A percentile compares a stretch with the other conserved stretches of the same genome.
Evolutionary conservation across 2,888 invertebrate species (phyloP).

Genomic region (Tenthredo scrophulariae): DNA sequence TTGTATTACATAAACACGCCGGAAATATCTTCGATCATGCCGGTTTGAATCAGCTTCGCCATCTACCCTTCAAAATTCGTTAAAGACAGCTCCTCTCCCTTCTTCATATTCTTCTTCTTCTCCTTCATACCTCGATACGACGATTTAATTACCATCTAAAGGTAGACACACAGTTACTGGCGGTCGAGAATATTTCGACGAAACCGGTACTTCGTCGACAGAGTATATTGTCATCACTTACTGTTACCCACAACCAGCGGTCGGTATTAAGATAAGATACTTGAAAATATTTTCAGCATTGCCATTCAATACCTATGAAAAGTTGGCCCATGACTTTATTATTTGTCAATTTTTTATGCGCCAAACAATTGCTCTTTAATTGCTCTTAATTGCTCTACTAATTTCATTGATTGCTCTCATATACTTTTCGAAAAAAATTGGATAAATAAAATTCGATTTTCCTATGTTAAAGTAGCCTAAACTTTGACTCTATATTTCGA

Average conservation of each 20-base stretch:
- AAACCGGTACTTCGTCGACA: neutral
- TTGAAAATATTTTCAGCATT: neutral
- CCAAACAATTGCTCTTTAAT: too few relatives aligned
- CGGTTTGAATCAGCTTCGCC: slow-evolving; percentile 33
- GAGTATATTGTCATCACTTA: neutral
- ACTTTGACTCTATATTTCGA: too few relatives aligned
- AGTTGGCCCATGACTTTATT: too few relatives aligned
- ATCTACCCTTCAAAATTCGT: neutral
- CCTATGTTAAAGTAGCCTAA: too few relatives aligned
- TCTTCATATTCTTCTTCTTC: neutral
- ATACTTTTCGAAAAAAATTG: too few relatives aligned
- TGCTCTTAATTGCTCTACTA: too few relatives aligned
- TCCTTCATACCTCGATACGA: neutral
- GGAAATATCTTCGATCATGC: slow-evolving; percentile 1
- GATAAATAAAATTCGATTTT: too few relatives aligned
- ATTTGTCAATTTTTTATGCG: too few relatives aligned
- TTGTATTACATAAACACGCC: slow-evolving; percentile 39
- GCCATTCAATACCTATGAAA: too few relatives aligned
- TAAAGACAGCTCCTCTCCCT: neutral
- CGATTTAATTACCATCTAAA: neutral
- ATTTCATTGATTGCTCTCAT: too few relatives aligned
- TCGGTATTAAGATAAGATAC: neutral
- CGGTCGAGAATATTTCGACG: neutral
- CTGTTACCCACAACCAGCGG: neutral
- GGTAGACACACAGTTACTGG: neutral